phyloP scores from a whole-genome alignment of 2,113 vertebrate genomes.

The Prolemur simus region DNA sequence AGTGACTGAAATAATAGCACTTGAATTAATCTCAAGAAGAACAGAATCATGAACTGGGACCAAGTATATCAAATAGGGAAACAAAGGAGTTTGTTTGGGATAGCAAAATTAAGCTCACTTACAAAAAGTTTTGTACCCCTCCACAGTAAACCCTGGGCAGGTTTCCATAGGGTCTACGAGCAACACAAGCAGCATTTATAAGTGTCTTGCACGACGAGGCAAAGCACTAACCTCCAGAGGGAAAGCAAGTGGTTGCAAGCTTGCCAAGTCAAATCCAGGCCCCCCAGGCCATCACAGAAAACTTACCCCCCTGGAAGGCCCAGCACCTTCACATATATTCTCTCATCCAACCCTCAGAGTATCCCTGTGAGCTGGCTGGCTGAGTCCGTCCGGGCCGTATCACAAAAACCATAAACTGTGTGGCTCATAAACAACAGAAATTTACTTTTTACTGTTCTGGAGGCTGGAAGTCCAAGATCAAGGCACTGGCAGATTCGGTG shows the following conservation, averaged over 20 bases:
- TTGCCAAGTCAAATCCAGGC: slow-evolving; percentile 9
- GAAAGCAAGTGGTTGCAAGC: neutral
- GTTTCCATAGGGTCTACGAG: neutral
- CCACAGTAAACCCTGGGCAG: neutral
- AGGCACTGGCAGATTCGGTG: neutral
- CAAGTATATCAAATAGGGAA: neutral
- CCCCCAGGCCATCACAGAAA: neutral
- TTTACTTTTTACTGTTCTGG: neutral
- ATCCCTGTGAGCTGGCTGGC: neutral
- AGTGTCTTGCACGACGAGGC: neutral
- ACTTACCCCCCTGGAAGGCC: neutral
- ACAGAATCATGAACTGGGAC: neutral
- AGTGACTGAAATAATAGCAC: neutral
- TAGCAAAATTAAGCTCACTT: neutral
- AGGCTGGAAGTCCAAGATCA: neutral
- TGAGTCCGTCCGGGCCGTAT: neutral
- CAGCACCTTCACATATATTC: neutral
- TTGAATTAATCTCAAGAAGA: neutral
- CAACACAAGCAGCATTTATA: neutral
- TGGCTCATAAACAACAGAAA: neutral
- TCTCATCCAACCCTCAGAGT: neutral
- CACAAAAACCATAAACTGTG: neutral
- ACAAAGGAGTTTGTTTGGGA: neutral
- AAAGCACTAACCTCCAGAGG: neutral
- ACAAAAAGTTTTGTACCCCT: neutral